Base-by-base conservation (phyloP, 2,888 invertebrate species). In the Corbicula japonica region DNA sequence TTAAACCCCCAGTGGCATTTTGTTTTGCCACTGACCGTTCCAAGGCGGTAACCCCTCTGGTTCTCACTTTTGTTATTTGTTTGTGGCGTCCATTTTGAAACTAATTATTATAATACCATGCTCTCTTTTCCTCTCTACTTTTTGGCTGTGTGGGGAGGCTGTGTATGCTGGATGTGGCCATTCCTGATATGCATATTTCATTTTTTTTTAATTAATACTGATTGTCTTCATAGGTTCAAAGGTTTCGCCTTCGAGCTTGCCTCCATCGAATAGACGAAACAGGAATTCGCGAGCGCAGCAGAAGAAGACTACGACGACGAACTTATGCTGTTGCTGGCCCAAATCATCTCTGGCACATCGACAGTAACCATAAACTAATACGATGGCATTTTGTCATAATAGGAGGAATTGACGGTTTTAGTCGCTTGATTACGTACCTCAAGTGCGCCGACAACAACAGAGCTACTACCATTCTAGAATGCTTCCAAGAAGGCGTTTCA, bases 341-440 rank as follows among this genome's bases (percentile, higher is more conserved):
- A 30, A 81, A 81, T 58, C 65, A 73, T 52, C 34, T 77, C n/a
- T 77, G 77, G 74, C 81, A 81, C 56, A 32, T 81, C 21, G 81
- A 81, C 46, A 81, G 65, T 1, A 81, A 81, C 32, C 77, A 77
- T 48, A 81, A 74, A 61, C 44, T 81, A n/a, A 81, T 81, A 26
- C 63, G 74, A 60, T 81, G 74, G 77, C 62, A 68, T 54, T 81
- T 81, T 34, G 61, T 81, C 21, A 77, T 81, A 44, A 38, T 44
- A 28, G 81, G 76, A 6, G 81, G 77, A 2, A 48, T 77, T n/a
- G 81, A 81, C 70, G 77, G 71, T n/a, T 82, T 82, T 41, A 75
- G 78, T 34, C 61, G 78, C 3, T 30, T 75, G 15, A 26, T 75
- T 2, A 60, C 48, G 2, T 78, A 61, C 54, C 68, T 78, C 18